Evolutionary conservation across 2,888 invertebrate genomes (phyloP).

Genomic region (Odontocolon sp.): DNA sequence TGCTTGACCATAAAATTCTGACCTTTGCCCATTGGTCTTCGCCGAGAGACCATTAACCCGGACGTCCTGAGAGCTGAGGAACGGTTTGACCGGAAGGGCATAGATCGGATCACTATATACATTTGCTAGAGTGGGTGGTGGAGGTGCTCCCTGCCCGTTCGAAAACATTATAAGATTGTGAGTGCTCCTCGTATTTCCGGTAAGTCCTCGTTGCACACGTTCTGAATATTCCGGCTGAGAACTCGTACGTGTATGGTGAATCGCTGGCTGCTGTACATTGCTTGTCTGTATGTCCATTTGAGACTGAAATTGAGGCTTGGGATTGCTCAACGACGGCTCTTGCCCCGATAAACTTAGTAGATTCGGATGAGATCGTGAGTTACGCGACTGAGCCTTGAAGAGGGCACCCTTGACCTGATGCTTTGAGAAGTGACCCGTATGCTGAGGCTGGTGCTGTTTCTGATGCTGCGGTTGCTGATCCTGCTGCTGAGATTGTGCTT

Average conservation of each 20-base stretch:
- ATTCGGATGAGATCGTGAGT: slow-evolving; percentile 78
- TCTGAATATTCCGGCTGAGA: slow-evolving; percentile 75
- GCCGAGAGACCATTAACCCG: slow-evolving; percentile 71
- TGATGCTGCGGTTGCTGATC: slow-evolving; percentile 55
- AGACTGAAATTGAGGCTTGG: slow-evolving; percentile 71
- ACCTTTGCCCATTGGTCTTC: slow-evolving; percentile 60
- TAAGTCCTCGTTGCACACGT: slow-evolving; percentile 26
- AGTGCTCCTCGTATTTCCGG: slow-evolving; percentile 69
- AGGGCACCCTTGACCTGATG: slow-evolving; percentile 71
- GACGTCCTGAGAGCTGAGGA: slow-evolving; percentile 78
- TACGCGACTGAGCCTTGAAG: slow-evolving; percentile 76
- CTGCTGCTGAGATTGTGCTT: slow-evolving; percentile 50
- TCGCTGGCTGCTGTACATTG: slow-evolving; percentile 36
- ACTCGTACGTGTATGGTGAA: slow-evolving; percentile 72
- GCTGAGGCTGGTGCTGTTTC: slow-evolving; percentile 47
- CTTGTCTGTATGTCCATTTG: slow-evolving; percentile 70
- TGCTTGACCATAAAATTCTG: slow-evolving; percentile 59
- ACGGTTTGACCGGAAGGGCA: slow-evolving; percentile 77
- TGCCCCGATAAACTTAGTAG: slow-evolving; percentile 71
- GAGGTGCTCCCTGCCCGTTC: slow-evolving; percentile 45
- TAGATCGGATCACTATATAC: slow-evolving; percentile 77
- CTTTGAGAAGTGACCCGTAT: slow-evolving; percentile 64
- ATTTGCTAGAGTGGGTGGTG: slow-evolving; percentile 63
- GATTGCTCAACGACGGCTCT: slow-evolving; percentile 55
- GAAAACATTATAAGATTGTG: slow-evolving; percentile 67